These are phyloP conservation scores for Rhinichthys osculus DNA, from an alignment of 2,797 vertebrate genomes.

Conservation along the genomic window DNA sequence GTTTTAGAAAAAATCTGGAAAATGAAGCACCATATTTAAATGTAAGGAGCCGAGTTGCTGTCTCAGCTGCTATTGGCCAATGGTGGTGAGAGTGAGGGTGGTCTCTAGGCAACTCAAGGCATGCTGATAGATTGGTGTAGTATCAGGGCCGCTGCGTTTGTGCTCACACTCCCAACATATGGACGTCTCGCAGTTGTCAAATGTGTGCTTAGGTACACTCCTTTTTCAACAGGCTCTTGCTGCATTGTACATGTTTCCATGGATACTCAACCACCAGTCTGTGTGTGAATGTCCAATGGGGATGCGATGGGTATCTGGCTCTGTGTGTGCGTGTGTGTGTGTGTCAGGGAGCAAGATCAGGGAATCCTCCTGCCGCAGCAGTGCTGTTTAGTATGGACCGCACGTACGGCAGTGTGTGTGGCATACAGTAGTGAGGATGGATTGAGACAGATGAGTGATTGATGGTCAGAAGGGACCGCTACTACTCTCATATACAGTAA, in stretches of 20 bases:
- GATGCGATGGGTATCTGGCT: slow-evolving; percentile 35
- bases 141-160: slow-evolving; percentile 8
- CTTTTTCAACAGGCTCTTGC: slow-evolving; percentile 58
- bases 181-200: not conserved
- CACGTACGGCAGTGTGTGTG: slow-evolving; percentile 43
- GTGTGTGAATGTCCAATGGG: slow-evolving; percentile 52
- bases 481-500: slow-evolving; percentile 36
- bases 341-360: slow-evolving; percentile 61
- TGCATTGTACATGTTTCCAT: slow-evolving; percentile 63
- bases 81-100: slow-evolving; percentile 22
- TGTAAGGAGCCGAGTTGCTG: not conserved
- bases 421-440: slow-evolving; percentile 38
- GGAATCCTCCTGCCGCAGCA: slow-evolving; percentile 58
- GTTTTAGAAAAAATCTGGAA: not conserved
- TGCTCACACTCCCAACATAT: slow-evolving; percentile 7
- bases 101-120: slow-evolving; percentile 44
- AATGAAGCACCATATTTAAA: not conserved
- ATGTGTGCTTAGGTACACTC: slow-evolving; percentile 23
- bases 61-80: slow-evolving; percentile 38
- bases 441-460: slow-evolving; percentile 52
- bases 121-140: slow-evolving; percentile 38
- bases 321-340: slow-evolving; percentile 16
- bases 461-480: slow-evolving; percentile 50
- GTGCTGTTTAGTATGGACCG: slow-evolving; percentile 58
- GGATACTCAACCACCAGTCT: slow-evolving; percentile 55